Base-by-base conservation (phyloP, 2,797 vertebrate genomes). In the Paguma larvata region DNA sequence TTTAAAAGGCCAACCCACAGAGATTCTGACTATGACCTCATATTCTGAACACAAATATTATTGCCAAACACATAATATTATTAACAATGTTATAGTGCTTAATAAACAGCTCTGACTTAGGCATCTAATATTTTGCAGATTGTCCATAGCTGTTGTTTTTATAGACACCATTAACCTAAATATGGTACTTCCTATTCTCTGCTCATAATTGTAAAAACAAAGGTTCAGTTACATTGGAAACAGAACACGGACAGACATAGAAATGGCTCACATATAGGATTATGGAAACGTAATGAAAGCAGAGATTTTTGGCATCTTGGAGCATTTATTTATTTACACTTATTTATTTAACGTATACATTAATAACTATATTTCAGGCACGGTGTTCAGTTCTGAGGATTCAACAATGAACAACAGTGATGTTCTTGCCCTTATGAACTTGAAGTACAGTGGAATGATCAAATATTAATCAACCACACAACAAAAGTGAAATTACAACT, bases 31-130 rank as follows among this genome's bases (percentile, higher is more conserved):
- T 44, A 70, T 32, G 59, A 4, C 8, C 59, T 89, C 38, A 83
- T n/a, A 92, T 82, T 68, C 62, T 89, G 46, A 96, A 82, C 77
- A 73, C 7, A 94, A 77, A 85, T 73, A 59, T 91, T 38, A 86
- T 80, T 78, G 32, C 34, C 32, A 56, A 77, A 65, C 18, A 48
- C 13, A 85, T 68, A 73, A 77, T 70, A 53, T 51, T 53, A 84
- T 85, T 94, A 93, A 80, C 56, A n/a, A 70, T 70, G 16, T 38
- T 63, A 11, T 23, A 46, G 1, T 73, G 19, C 14, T 89, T 63
- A 90, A 62, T 21, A 84, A 84, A 46, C 12, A 80, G 1, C n/a
- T 87, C 46, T 87, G 41, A 10, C 38, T 32, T 75, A 38, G 73
- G 19, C 1, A 38, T 89, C 21, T 53, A 59, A 23, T 79, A 79